Percentiles rank a stretch among this genome's conserved stretches.
These are phyloP conservation scores for Rhagoletis zephyria DNA, from an alignment of 1,140 invertebrate genomes.

Conservation along the genomic window DNA sequence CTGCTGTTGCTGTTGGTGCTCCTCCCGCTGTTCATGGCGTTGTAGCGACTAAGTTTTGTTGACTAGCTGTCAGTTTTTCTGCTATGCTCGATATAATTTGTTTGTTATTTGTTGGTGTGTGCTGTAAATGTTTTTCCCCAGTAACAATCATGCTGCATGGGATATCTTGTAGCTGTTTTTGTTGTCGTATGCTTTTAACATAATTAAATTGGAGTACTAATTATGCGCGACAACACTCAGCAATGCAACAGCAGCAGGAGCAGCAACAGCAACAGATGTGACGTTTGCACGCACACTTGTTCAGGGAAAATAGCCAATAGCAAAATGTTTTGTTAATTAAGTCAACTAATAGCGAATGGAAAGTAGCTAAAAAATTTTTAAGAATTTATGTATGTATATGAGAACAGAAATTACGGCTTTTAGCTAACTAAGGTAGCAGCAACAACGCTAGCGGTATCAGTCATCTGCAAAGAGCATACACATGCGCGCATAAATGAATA, in stretches of 20 bases:
- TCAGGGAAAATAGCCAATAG: too few species aligned
- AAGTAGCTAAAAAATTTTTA: too few species aligned
- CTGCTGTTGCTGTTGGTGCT: not conserved
- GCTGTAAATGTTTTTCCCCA: not conserved
- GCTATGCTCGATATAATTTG: not conserved
- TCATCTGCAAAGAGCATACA: too few species aligned
- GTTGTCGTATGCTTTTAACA: not conserved
- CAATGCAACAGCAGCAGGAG: not conserved
- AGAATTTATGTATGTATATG: too few species aligned
- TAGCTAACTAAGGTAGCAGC: too few species aligned
- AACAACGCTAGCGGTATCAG: too few species aligned
- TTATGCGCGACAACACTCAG: conserved; percentile 21
- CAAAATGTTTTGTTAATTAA: too few species aligned
- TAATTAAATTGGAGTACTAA: conserved; percentile 46
- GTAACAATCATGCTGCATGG: not conserved
- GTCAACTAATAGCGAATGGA: too few species aligned
- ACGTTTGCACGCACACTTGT: not conserved
- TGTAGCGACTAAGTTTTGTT: not conserved
- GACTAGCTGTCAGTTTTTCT: not conserved
- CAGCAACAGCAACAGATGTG: not conserved
- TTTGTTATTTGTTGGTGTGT: not conserved
- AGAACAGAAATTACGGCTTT: too few species aligned
- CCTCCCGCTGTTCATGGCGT: not conserved
- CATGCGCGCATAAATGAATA: too few species aligned
- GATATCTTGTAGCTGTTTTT: not conserved